Conservation (phyloP, 1,140 invertebrate species). For the Stegodyphus mimosarum region DNA sequence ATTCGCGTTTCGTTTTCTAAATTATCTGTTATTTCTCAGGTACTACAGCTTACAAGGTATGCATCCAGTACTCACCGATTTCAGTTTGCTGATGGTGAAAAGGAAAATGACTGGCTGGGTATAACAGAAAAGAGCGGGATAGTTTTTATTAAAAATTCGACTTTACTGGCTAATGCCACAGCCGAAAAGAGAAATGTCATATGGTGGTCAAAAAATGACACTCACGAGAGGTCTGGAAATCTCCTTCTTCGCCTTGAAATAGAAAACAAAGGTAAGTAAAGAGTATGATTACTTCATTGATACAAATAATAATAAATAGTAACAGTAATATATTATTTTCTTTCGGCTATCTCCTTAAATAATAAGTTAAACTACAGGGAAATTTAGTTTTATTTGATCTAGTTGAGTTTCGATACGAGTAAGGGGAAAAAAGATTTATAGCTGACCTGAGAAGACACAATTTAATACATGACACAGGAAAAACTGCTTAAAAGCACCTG, state of each 20-base stretch:
- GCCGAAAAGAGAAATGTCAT: not conserved
- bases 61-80: not conserved
- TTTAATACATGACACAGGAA: too few species aligned
- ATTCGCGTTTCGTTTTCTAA: too few species aligned
- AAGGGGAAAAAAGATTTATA: too few species aligned
- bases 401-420: too few species aligned
- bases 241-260: not conserved
- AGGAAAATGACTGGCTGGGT: conserved; percentile 8
- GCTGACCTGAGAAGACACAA: too few species aligned
- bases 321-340: too few species aligned
- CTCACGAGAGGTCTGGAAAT: not conserved
- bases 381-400: too few species aligned
- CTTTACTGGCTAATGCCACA: not conserved
- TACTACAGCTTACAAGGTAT: conserved; percentile 19
- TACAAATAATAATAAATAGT: too few species aligned
- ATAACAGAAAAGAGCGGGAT: conserved; percentile 26
- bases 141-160: conserved; percentile 7
- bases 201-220: conserved; percentile 16
- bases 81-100: not conserved
- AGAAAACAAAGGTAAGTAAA: not conserved
- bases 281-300: too few species aligned
- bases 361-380: too few species aligned
- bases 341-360: too few species aligned
- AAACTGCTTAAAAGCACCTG: too few species aligned
- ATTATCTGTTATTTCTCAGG: not conserved